Evolutionary conservation across 2,797 vertebrate genomes (phyloP), one percentile per base, ranked within the genome.

Genomic region (Gallinago stenura): DNA sequence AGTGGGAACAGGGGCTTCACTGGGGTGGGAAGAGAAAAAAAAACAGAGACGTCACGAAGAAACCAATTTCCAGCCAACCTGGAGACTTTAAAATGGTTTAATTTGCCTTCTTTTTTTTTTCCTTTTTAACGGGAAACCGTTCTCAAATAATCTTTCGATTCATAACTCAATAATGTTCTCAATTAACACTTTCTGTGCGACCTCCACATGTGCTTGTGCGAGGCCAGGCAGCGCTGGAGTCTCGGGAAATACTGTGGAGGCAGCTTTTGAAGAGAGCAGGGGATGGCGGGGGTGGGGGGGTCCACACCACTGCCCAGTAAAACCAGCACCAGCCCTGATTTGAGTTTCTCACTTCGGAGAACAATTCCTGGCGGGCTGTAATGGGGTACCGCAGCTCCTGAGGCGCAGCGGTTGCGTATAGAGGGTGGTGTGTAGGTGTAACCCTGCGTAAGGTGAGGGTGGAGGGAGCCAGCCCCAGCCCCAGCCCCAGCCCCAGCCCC

Each of bases 351-450:
- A 3, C 50, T 37, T 66, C 0, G 8, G 9, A 7, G 21, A 39
- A 21, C 1, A 3, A 20, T 19, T 48, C 56, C 54, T 21, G 4
- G 4, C 1, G 1, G 50, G 65, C 66, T 43, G 60, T 1, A 3
- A 33, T 2, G 2, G 2, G 71, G 61, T 9, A 7, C 17, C 3
- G 4, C 54, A 10, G 39, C n/a, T 16, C 73, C 2, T 0, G 0
- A 10, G 0, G 1, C 53, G 1, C 53, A 39, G 78, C 2, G 5
- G 57, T 5, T 5, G 53, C 50, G 65, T n/a, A 5, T 0, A 1
- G 2, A 12, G 58, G 56, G 61, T 9, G 3, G 2, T 0, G 25
- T 3, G n/a, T 4, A 9, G 37, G 78, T 9, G 46, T 9, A 15
- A n/a, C 1, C 6, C 54, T 8, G 58, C 10, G 14, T 1, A 12